Conservation (phyloP, 1,140 invertebrate genomes). For the Sinella curviseta region DNA sequence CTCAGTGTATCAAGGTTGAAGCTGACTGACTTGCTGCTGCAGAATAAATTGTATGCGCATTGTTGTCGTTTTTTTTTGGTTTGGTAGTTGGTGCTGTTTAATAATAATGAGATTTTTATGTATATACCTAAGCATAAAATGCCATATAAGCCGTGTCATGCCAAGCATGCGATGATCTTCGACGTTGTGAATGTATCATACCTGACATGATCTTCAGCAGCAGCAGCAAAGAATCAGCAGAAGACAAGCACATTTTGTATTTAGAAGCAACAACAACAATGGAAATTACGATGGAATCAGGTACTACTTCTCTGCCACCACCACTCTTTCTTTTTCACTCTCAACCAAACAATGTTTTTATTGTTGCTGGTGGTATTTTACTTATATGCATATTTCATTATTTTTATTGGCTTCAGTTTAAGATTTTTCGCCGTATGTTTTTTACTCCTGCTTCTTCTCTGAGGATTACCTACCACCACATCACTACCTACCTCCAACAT, state of each 20-base stretch:
- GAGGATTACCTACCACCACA: too few species aligned
- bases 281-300: not conserved
- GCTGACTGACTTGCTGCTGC: not conserved
- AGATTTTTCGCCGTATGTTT: too few species aligned
- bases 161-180: not conserved
- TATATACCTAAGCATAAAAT: not conserved
- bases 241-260: too few species aligned
- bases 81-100: not conserved
- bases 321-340: too few species aligned
- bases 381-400: not conserved
- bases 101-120: not conserved
- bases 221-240: too few species aligned
- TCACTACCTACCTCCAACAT: not conserved
- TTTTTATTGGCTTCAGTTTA: not conserved
- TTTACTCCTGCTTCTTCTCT: too few species aligned
- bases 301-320: too few species aligned
- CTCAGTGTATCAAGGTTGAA: constrained; percentile 15
- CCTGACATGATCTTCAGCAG: too few species aligned
- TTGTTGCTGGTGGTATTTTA: not conserved
- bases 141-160: not conserved
- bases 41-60: too few species aligned
- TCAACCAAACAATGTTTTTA: not conserved
- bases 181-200: too few species aligned
- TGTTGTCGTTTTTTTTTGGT: not conserved
- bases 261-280: not conserved